A percentile compares a stretch with the other conserved stretches of the same genome.
Conservation (phyloP, 2,888 invertebrate genomes). For the Lepetodrilus schrolli region DNA sequence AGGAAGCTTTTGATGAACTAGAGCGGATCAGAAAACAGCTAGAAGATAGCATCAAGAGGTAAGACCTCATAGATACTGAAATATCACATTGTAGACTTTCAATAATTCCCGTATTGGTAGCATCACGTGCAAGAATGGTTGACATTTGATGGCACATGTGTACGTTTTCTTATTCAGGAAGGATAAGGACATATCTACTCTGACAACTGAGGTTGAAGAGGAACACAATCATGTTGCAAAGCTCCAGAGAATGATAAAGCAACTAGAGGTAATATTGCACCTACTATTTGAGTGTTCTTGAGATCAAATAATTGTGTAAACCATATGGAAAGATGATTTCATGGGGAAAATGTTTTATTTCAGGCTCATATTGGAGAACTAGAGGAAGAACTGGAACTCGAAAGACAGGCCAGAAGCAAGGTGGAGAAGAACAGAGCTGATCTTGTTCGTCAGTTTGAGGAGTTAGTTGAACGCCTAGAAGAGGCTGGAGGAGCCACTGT, state of each 20-base stretch:
- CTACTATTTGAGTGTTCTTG: no score
- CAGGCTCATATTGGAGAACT: conserved; percentile 94
- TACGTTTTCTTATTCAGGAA: conserved; percentile 1
- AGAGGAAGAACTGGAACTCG: conserved; percentile 99
- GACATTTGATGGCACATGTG: no score
- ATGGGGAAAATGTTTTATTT: conserved; percentile 1
- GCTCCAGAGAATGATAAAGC: conserved; percentile 31
- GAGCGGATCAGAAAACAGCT: conserved; percentile 73
- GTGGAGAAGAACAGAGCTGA: conserved; percentile 97
- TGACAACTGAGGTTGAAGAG: conserved; percentile 25
- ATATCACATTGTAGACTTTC: background rate
- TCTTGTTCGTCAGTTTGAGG: conserved; percentile 96
- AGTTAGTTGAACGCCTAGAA: conserved; percentile 80
- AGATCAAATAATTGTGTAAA: background rate
- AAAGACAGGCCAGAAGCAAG: conserved; percentile 97
- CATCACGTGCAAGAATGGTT: background rate
- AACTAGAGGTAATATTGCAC: conserved; percentile 33
- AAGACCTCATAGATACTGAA: background rate
- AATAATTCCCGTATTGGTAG: background rate
- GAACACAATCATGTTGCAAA: conserved; percentile 19
- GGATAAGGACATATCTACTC: conserved; percentile 21
- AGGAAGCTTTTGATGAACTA: conserved; percentile 75
- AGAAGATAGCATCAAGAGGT: conserved; percentile 67
- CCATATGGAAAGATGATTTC: background rate
- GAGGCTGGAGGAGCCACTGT: conserved; percentile 99